Evolutionary conservation across 2,888 invertebrate genomes (phyloP), one percentile per base, ranked within the genome.

Genomic region (Eupithecia centaureata): DNA sequence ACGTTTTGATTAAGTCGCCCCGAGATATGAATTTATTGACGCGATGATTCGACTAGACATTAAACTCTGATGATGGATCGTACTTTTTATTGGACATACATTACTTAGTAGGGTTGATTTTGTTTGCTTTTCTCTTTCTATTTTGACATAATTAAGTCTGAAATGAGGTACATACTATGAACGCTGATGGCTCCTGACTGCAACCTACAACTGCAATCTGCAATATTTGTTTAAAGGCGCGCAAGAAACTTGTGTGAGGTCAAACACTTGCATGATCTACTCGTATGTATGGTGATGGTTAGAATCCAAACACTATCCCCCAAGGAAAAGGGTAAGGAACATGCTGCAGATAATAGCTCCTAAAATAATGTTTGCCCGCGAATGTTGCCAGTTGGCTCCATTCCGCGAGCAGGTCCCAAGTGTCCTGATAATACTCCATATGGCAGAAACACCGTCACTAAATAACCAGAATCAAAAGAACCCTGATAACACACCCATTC

Each of bases 341-440:
- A 74, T 73, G 73, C 67, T 62, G 63, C 72, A 67, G 73, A 74
- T 74, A 73, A 66, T 70, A 64, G 59, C 70, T 75, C 71, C 75
- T 77, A 80, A 82, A 82, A 81, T 79, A 86, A 84, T 82, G 84
- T 84, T 81, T 83, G 79, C 76, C 79, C 77, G 80, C 81, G 79
- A 90, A 89, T 85, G 81, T 86, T 80, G 88, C 89, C 92, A 92
- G 92, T 92, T 92, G 92, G 88, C 84, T 82, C 86, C 85, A 88
- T 89, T 86, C 81, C 69, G 38, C 87, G 86, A 82, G 82, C 82
- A 82, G 76, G 84, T 92, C 92, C 92, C 91, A 87, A 90, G 91
- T 88, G 92, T 89, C 86, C 86, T 84, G 86, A 89, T 91, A 91
- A 92, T 90, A 88, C 89, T 92, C 91, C 93, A 92, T 92, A 92